Base-by-base conservation (phyloP, 2,113 vertebrate species). In the Trematocara stigmaticum region DNA sequence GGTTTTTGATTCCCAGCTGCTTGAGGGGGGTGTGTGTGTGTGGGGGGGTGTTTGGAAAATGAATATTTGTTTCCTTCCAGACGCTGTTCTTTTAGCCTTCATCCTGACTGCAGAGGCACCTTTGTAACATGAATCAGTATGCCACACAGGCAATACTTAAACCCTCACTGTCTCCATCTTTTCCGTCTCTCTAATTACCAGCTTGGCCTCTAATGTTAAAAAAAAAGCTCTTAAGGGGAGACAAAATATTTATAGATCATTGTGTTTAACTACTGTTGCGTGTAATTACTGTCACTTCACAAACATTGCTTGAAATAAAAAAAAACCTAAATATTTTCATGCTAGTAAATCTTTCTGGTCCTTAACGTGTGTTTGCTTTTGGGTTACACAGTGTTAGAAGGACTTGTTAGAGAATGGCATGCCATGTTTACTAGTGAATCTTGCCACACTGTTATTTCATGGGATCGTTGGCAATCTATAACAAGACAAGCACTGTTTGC, bases 1-100 rank as follows among this genome's bases (percentile, higher is more conserved):
- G 5, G 34, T 34, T 84, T 87, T 90, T 89, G 55, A 84, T 90
- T 84, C 55, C 79, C 52, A 79, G 78, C 83, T 88, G 76, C 84
- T 83, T 74, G 8, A 3, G 47, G 29, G 53, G 35, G 13, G 23
- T 2, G 26, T 26, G 1, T 26, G 26, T 26, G 26, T 26, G 26
- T 3, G 26, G 29, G 49, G 20, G 31, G 1, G 16, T 59, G 74
- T 87, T 81, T 86, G 55, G 69, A 82, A 83, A 83, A 57, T 85
- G 82, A 93, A 89, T 90, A 85, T 88, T 49, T 34, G 20, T 71
- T 85, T 53, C 34, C 40, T 57, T 5, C 71, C 40, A 55, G 88
- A 79, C 78, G 59, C 59, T 69, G 55, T 81, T 16, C 38, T 85
- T 52, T 66, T 79, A 78, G 49, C 87, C 66, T 83, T 35, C 6